Evolutionary conservation across 2,888 invertebrate species (phyloP).

Genomic region (Lampropteryx suffumata): DNA sequence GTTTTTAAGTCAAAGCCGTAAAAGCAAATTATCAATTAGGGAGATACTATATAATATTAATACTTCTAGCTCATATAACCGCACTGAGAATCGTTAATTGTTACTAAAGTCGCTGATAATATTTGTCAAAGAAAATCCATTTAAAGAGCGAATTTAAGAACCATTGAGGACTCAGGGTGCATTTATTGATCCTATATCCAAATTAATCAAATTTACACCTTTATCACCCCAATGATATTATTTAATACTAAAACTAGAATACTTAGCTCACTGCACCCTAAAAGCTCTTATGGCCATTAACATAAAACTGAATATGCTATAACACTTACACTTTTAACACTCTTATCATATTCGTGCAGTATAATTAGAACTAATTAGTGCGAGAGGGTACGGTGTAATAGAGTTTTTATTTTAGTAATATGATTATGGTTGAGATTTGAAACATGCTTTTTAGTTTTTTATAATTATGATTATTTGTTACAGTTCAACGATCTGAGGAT

Average conservation of each 20-base stretch:
- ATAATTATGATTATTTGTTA: too few relatives aligned
- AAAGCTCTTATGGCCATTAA: conserved; percentile 32
- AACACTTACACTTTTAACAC: conserved; percentile 34
- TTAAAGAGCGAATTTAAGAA: too few relatives aligned
- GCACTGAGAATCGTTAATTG: too few relatives aligned
- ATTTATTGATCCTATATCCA: conserved; percentile 3
- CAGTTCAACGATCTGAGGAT: too few relatives aligned
- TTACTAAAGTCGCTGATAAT: too few relatives aligned
- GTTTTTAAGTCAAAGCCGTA: too few relatives aligned
- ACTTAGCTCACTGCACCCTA: conserved; percentile 22
- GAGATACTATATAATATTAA: too few relatives aligned
- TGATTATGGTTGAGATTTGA: background rate
- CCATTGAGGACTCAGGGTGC: too few relatives aligned
- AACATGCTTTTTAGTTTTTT: too few relatives aligned
- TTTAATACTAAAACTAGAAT: conserved; percentile 27
- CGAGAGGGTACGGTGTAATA: conserved; percentile 10
- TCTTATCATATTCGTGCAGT: conserved; percentile 34
- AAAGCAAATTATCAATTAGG: too few relatives aligned
- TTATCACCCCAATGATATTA: conserved; percentile 23
- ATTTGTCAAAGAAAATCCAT: too few relatives aligned
- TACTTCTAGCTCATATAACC: too few relatives aligned
- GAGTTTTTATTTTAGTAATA: conserved; percentile 15
- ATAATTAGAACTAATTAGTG: conserved; percentile 38
- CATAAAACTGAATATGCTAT: conserved; percentile 35
- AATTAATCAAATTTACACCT: conserved; percentile 27